Base-by-base conservation (phyloP, 2,888 invertebrate genomes). In the Terebella lapidaria region DNA sequence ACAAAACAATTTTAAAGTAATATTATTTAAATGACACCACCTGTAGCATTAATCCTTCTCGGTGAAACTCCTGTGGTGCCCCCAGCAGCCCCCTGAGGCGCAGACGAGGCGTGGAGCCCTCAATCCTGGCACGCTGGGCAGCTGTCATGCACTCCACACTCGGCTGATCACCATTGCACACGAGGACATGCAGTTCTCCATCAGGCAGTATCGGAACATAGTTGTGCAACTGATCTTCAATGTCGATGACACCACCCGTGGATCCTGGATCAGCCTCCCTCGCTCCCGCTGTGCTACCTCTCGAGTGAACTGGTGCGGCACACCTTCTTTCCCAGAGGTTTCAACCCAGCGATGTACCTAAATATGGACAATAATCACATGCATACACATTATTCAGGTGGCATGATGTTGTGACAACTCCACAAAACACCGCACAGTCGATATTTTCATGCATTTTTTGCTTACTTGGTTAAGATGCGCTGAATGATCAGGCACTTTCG, bases 111-210 rank as follows among this genome's bases (percentile, higher is more conserved):
- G 49, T 49, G 49, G 10, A 24, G 15, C 49, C 49, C 5, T 5
- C 22, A 24, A 20, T 18, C 4, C 55, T 5, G 24, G 10, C 45
- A 25, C 56, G 46, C 27, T 56, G 4, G 5, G 56, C 56, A 24
- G 46, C 24, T 10, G 24, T 49, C 56, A 56, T 56, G n/a, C 56
- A 15, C 47, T 56, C 56, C 4, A 56, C 47, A 18, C 25, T 47
- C 25, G 49, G 22, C 15, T 24, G 25, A 24, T 56, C 56, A 5
- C 47, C 56, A 56, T 47, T 46, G 25, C 45, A 45, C 10, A 49
- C 26, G 4, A 56, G 3, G 3, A 5, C 24, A 49, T 5, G 10
- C 10, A 26, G 10, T 18, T 15, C 10, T 5, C 25, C 25, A 10
- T 26, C 26, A 3, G 5, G 5, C 4, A n/a, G 22, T 20, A 4